Conservation (phyloP, 2,888 invertebrate genomes). For the Cyrtodaria siliqua region DNA sequence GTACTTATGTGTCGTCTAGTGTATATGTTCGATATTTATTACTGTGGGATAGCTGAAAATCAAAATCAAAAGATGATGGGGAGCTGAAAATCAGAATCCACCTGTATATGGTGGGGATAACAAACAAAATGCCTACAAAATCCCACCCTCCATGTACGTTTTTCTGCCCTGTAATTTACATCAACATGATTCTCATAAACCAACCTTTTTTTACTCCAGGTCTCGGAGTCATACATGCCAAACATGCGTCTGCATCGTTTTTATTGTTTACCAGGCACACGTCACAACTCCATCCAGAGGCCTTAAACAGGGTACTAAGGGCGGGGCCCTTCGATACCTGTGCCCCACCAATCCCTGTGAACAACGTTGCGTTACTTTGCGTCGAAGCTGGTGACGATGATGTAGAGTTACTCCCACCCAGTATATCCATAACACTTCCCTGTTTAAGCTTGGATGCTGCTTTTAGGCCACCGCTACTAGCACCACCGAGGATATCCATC, state of each 20-base stretch:
- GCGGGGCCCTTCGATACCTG: not conserved
- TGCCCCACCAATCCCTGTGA: not conserved
- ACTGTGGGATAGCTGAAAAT: too few relatives aligned
- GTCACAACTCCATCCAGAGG: constrained; percentile 78
- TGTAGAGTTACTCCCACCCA: not conserved
- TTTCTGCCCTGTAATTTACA: too few relatives aligned
- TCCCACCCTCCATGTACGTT: too few relatives aligned
- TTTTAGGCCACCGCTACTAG: constrained; percentile 2
- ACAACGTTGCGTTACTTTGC: too few relatives aligned
- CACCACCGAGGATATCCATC: constrained; percentile 78
- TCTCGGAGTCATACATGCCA: constrained; percentile 82
- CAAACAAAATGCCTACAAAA: too few relatives aligned
- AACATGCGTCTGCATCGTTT: constrained; percentile 70
- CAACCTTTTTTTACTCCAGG: too few relatives aligned
- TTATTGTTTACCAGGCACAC: constrained; percentile 77
- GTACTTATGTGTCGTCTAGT: too few relatives aligned
- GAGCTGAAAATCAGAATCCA: too few relatives aligned
- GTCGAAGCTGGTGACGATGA: constrained; percentile 13
- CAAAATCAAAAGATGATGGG: too few relatives aligned
- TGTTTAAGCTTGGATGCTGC: not conserved
- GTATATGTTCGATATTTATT: too few relatives aligned
- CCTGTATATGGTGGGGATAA: too few relatives aligned
- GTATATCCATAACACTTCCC: not conserved
- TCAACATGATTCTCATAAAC: too few relatives aligned
- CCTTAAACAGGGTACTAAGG: constrained; percentile 61